Evolutionary conservation across 2,797 vertebrate species (phyloP).

Genomic region (Hydrophis major): DNA sequence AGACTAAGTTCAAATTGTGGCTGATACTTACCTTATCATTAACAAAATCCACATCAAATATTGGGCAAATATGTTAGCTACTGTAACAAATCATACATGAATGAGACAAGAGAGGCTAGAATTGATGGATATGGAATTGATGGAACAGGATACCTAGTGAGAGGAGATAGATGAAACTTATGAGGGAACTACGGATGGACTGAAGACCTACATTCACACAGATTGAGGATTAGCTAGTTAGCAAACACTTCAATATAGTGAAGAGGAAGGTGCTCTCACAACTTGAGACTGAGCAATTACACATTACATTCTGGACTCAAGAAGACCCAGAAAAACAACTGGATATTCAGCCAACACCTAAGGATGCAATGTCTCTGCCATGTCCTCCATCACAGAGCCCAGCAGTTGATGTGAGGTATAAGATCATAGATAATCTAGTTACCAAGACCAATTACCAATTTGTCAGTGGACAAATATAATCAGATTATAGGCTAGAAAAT

Average conservation of each 20-base stretch:
- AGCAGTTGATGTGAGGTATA: background rate
- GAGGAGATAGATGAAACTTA: background rate
- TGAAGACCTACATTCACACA: background rate
- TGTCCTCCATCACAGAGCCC: background rate
- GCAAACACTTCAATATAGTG: background rate
- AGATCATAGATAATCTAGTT: background rate
- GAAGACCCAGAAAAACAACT: background rate
- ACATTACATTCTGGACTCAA: background rate
- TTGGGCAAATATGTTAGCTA: background rate
- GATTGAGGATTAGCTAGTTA: background rate
- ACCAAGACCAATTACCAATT: background rate
- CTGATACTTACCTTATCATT: background rate
- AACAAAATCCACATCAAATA: background rate
- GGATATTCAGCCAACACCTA: background rate
- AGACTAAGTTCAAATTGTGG: background rate
- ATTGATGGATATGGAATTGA: background rate
- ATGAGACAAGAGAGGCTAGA: background rate
- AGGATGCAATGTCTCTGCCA: background rate
- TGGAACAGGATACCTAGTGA: background rate
- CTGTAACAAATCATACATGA: background rate
- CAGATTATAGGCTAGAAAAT: background rate
- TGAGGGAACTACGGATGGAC: background rate
- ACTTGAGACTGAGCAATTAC: background rate
- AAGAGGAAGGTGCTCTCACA: background rate
- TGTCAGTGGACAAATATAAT: background rate